A percentile compares a stretch with the other conserved stretches of the same genome.
These are phyloP conservation scores for Nineta flava DNA, from an alignment of 2,888 invertebrate genomes.

Conservation along the genomic window DNA sequence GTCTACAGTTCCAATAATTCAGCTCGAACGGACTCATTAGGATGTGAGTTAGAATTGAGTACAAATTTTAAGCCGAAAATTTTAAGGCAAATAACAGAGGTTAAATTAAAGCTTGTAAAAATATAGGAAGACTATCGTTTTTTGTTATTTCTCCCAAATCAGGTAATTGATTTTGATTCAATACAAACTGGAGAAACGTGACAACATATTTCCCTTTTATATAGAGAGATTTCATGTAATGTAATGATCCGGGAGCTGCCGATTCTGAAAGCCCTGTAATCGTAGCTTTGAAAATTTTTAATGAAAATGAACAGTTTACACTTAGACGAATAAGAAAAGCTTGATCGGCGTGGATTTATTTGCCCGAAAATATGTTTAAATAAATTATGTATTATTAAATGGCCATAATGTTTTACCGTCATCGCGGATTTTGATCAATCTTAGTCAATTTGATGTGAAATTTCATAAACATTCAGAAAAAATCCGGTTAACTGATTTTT, in stretches of 20 bases:
- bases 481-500: too few species aligned
- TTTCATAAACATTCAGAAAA: background rate
- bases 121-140: too few species aligned
- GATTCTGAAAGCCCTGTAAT: background rate
- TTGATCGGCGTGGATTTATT: background rate
- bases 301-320: background rate
- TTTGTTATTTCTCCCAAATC: too few species aligned
- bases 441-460: background rate
- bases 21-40: too few species aligned
- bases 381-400: background rate
- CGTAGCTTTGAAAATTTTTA: background rate
- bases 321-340: background rate
- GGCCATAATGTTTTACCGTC: background rate
- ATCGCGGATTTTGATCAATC: background rate
- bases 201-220: too few species aligned
- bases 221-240: background rate
- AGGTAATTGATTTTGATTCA: too few species aligned
- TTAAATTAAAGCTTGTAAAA: too few species aligned
- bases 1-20: too few species aligned
- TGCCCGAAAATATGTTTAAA: background rate
- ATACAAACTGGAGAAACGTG: too few species aligned
- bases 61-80: too few species aligned
- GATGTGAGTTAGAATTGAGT: too few species aligned
- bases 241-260: background rate
- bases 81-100: too few species aligned